Conservation (phyloP, 2,888 invertebrate genomes). For the Ochropleura plecta region DNA sequence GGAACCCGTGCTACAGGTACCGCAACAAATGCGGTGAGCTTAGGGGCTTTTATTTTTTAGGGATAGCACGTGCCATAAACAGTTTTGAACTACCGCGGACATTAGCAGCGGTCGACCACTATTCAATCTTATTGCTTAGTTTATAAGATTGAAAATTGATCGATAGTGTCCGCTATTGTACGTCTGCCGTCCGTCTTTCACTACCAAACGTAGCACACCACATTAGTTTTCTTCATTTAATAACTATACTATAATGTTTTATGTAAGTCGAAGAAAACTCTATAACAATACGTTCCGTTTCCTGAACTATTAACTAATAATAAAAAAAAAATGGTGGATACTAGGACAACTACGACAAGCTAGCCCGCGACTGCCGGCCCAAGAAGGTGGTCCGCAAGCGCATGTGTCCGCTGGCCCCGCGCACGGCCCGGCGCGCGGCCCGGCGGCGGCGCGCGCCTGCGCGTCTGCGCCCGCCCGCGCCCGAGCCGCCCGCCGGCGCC, state of each 20-base stretch:
- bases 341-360: slow-evolving; percentile 95
- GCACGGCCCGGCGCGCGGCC: slow-evolving; percentile 64
- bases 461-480: slow-evolving; percentile 58
- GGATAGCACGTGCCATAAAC: not conserved
- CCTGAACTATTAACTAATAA: not conserved
- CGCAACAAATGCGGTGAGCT: not conserved
- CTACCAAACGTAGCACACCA: not conserved
- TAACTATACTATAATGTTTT: not conserved
- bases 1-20: too few species aligned
- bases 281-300: not conserved
- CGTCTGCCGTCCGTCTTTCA: not conserved
- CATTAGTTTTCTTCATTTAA: not conserved
- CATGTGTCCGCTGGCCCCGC: slow-evolving; percentile 60
- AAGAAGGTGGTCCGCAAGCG: slow-evolving; percentile 93
- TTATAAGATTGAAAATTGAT: not conserved
- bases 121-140: not conserved
- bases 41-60: not conserved
- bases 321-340: not conserved
- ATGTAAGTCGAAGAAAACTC: not conserved
- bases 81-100: not conserved
- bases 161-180: not conserved
- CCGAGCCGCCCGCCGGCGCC: slow-evolving; percentile 46
- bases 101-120: not conserved
- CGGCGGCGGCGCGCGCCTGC: slow-evolving; percentile 70
- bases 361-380: slow-evolving; percentile 94